A percentile compares a stretch with the other conserved stretches of the same genome.
These are phyloP conservation scores for Tylochromis polylepis DNA, from an alignment of 2,113 vertebrate genomes.

Conservation along the genomic window DNA sequence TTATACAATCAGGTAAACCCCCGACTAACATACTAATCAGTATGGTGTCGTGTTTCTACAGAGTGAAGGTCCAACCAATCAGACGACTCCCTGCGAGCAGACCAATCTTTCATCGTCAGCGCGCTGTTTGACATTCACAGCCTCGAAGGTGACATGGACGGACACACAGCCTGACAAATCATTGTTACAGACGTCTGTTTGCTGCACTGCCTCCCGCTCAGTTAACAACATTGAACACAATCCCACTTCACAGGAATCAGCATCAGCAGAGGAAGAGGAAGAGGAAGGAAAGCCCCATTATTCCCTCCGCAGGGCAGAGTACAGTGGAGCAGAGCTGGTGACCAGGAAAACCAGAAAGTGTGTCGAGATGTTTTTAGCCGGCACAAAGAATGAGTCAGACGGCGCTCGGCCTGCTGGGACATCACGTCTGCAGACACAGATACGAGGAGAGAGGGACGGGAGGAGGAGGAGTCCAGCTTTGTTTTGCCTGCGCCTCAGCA, in stretches of 20 bases:
- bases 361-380: conserved; percentile 48
- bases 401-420: conserved; percentile 27
- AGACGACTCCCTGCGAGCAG: neutral
- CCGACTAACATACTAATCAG: neutral
- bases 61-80: neutral
- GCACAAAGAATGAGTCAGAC: conserved; percentile 38
- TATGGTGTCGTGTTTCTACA: neutral
- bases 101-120: neutral
- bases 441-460: neutral
- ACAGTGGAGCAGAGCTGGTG: conserved; percentile 22
- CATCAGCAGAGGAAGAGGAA: neutral
- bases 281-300: conserved; percentile 9
- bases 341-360: conserved; percentile 29
- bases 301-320: conserved; percentile 11
- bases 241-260: neutral
- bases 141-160: neutral
- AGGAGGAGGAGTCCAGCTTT: neutral
- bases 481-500: neutral
- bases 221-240: neutral
- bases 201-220: neutral
- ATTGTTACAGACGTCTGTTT: neutral
- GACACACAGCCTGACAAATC: neutral
- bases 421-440: conserved; percentile 24
- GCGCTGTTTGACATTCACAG: neutral
- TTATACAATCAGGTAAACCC: neutral